phyloP scores from a whole-genome alignment of 1,140 invertebrate species.

The Probaryconus sp. region DNA sequence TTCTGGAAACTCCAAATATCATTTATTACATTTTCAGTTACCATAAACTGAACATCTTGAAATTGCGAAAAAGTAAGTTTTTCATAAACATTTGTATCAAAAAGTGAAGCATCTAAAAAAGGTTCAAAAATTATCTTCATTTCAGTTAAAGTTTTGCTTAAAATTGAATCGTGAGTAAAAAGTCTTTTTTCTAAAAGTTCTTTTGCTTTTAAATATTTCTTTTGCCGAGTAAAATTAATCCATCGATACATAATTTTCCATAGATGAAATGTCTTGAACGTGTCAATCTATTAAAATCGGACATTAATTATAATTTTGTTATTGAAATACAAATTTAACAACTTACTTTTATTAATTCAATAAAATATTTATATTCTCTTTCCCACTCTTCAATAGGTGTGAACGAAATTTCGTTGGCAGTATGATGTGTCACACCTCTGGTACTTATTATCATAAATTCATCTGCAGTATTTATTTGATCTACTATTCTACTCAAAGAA shows the following conservation, averaged over 20 bases:
- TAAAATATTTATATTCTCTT: slow-evolving; percentile 84
- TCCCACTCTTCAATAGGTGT: slow-evolving; percentile 85
- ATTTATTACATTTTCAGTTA: slow-evolving; percentile 77
- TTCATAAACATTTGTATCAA: slow-evolving; percentile 43
- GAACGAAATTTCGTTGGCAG: slow-evolving; percentile 82
- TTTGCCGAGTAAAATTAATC: slow-evolving; percentile 85
- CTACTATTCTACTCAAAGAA: slow-evolving; percentile 79
- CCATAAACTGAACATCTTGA: slow-evolving; percentile 81
- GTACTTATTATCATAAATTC: slow-evolving; percentile 84
- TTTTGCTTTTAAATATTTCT: slow-evolving; percentile 82
- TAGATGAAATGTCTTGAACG: slow-evolving; percentile 84
- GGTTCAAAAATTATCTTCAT: slow-evolving; percentile 75
- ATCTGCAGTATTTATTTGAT: slow-evolving; percentile 81
- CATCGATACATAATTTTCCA: slow-evolving; percentile 92
- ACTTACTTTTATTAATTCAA: slow-evolving; percentile 81
- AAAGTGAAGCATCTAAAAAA: not conserved
- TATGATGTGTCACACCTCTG: slow-evolving; percentile 84
- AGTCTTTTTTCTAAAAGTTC: slow-evolving; percentile 82
- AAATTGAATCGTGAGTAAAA: slow-evolving; percentile 85
- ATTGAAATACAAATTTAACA: not conserved
- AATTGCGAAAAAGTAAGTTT: slow-evolving; percentile 82
- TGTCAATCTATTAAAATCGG: slow-evolving; percentile 80
- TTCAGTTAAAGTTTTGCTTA: slow-evolving; percentile 84
- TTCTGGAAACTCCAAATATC: slow-evolving; percentile 81
- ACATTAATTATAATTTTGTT: slow-evolving; percentile 12